Evolutionary conservation across 92 coral and sea anemone genomes (phyloP).

Genomic region (Porites evermanni): DNA sequence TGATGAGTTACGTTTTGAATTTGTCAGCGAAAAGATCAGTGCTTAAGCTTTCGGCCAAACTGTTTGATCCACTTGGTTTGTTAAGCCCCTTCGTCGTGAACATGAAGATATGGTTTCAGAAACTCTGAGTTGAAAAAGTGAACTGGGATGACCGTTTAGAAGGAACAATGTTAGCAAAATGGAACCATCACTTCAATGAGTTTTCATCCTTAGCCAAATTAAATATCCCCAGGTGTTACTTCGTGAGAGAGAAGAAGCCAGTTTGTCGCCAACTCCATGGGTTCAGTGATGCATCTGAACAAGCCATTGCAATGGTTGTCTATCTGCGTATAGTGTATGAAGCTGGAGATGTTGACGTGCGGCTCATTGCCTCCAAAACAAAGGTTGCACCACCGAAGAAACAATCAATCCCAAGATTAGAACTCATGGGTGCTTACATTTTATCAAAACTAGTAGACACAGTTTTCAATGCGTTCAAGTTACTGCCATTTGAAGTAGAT

Average conservation of each 20-base stretch:
- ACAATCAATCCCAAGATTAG: too few relatives aligned
- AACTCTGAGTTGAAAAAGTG: slow-evolving; percentile 3
- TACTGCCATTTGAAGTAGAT: slow-evolving; percentile 5
- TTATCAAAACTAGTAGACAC: slow-evolving; percentile 43
- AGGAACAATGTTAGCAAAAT: neutral
- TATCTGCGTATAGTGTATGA: slow-evolving; percentile 3
- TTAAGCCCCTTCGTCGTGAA: neutral
- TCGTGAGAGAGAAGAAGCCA: neutral
- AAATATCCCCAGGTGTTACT: slow-evolving; percentile 11
- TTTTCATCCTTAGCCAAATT: neutral
- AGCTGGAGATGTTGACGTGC: neutral
- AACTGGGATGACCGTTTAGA: slow-evolving; percentile 1
- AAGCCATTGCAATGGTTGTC: neutral
- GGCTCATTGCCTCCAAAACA: neutral
- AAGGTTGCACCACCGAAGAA: too few relatives aligned
- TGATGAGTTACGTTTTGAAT: too few relatives aligned
- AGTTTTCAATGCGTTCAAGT: neutral
- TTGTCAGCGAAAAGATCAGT: too few relatives aligned
- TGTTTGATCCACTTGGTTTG: too few relatives aligned
- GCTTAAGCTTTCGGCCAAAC: too few relatives aligned
- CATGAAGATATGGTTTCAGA: slow-evolving; percentile 40
- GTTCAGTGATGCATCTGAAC: slow-evolving; percentile 7
- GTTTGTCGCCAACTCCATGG: slow-evolving; percentile 11
- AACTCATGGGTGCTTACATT: slow-evolving; percentile 14
- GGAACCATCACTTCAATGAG: neutral